These are phyloP conservation scores for Tinea trinotella DNA, from an alignment of 2,888 invertebrate genomes.

Conservation along the genomic window DNA sequence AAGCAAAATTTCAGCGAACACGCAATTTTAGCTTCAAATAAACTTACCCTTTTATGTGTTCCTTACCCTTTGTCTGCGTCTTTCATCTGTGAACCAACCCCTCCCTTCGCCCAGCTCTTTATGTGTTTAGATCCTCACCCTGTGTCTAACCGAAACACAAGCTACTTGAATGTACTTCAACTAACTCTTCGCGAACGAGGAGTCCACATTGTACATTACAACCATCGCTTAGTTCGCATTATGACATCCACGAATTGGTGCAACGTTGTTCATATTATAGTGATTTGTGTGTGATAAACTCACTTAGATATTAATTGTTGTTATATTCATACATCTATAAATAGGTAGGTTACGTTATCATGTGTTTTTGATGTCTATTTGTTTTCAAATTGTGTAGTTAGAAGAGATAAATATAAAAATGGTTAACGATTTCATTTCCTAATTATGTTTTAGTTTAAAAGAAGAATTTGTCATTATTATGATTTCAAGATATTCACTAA, in stretches of 20 bases:
- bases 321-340: constrained; percentile 23
- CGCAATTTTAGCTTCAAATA: constrained; percentile 71
- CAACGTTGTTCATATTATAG: constrained; percentile 31
- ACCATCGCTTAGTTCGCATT: constrained; percentile 59
- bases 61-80: constrained; percentile 86
- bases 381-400: no score
- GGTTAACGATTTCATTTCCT: no score
- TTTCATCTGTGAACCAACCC: constrained; percentile 79
- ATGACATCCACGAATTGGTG: constrained; percentile 58
- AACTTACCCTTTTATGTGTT: constrained; percentile 75
- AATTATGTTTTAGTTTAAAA: no score
- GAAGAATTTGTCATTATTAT: no score
- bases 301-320: constrained; percentile 22
- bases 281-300: constrained; percentile 8
- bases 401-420: no score
- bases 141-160: constrained; percentile 67
- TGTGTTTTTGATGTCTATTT: no score
- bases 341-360: neutral
- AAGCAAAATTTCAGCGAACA: constrained; percentile 69
- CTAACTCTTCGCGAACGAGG: constrained; percentile 57
- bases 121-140: constrained; percentile 71
- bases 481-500: no score
- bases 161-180: constrained; percentile 62
- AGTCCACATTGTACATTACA: constrained; percentile 64
- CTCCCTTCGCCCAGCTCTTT: constrained; percentile 68